These are phyloP conservation scores for Proteles cristata DNA, from an alignment of 2,113 vertebrate genomes.

Conservation along the genomic window DNA sequence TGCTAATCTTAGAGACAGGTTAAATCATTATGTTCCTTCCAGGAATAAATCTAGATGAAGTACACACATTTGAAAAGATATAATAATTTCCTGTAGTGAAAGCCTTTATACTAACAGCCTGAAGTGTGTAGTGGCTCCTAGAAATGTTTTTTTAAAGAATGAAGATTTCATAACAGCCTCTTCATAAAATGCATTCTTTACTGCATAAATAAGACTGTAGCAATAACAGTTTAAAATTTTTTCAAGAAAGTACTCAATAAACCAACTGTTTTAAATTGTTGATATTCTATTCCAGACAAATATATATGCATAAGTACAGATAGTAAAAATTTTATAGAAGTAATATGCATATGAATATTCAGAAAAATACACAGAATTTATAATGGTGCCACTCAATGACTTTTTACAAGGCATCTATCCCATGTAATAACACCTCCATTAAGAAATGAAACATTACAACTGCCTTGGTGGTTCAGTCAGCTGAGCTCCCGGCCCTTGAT, in stretches of 20 bases:
- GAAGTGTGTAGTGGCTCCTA: background rate
- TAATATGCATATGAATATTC: background rate
- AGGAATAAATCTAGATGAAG: background rate
- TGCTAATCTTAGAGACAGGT: background rate
- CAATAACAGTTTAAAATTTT: background rate
- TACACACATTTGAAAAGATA: slow-evolving; percentile 11
- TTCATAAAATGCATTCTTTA: background rate
- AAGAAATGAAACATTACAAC: background rate
- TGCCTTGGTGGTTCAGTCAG: no score
- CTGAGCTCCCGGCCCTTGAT: no score
- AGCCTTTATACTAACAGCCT: background rate
- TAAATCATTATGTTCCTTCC: background rate
- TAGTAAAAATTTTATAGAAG: background rate
- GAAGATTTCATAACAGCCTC: background rate
- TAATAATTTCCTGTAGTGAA: background rate
- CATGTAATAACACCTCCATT: background rate
- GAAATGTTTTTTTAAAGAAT: background rate
- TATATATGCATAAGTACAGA: background rate
- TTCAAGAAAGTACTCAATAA: background rate
- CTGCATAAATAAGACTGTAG: background rate
- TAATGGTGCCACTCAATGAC: background rate
- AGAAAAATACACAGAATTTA: background rate
- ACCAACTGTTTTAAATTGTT: background rate
- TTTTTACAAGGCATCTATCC: background rate
- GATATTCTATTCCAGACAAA: background rate